phyloP scores from a whole-genome alignment of 2,113 vertebrate species.

The Suricata suricatta region DNA sequence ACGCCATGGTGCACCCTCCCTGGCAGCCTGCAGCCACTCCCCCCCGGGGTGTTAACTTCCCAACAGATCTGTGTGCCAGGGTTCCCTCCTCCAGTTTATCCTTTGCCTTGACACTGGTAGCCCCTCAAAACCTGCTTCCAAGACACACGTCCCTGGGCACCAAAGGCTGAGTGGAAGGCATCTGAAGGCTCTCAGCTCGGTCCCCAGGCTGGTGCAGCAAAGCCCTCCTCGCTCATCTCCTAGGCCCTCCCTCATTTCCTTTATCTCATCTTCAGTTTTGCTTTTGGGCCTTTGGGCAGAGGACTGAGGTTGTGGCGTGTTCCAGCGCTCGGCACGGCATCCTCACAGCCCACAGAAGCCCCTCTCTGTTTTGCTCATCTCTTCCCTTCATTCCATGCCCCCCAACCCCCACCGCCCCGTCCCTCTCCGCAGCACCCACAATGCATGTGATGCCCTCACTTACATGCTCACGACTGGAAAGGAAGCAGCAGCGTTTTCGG shows the following conservation, averaged over 20 bases:
- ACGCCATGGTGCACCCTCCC: accelerated
- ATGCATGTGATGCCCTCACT: neutral
- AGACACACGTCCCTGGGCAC: neutral
- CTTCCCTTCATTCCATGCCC: neutral
- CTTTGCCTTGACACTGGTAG: neutral
- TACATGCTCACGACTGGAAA: neutral
- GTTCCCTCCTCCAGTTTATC: neutral
- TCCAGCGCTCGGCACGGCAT: neutral
- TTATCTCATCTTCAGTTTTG: neutral
- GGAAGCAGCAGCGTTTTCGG: neutral
- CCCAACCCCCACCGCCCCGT: no score
- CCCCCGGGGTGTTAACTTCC: accelerated
- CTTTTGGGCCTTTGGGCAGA: neutral
- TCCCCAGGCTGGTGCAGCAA: neutral
- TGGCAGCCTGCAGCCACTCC: neutral
- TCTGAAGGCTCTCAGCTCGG: neutral
- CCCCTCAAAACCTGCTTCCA: neutral
- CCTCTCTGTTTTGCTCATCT: neutral
- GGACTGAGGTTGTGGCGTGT: neutral
- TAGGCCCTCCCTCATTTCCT: neutral
- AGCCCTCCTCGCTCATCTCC: neutral
- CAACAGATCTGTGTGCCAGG: neutral
- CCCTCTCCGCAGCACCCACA: neutral
- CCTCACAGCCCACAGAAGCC: neutral
- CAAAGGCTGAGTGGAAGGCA: neutral